A percentile compares a stretch with the other conserved stretches of the same genome.
These are phyloP conservation scores for Clavelina lepadiformis DNA, from an alignment of 23 tunicate genomes.

Conservation along the genomic window DNA sequence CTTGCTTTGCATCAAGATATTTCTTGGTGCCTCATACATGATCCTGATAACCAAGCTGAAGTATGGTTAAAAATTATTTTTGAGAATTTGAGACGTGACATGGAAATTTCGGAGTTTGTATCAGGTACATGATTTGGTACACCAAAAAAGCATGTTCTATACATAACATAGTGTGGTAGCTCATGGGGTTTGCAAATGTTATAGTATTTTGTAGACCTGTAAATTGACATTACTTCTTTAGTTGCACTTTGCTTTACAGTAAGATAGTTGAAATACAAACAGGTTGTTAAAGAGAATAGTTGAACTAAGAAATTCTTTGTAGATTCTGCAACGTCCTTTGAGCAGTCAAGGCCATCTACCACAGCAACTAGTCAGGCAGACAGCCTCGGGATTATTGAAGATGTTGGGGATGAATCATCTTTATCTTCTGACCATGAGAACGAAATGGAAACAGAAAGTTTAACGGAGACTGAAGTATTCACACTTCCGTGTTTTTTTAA, in stretches of 20 bases:
- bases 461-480: slow-evolving; percentile 19
- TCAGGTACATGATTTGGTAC: too few relatives aligned
- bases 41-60: slow-evolving; percentile 69
- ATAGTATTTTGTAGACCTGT: too few relatives aligned
- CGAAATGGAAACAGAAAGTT: background rate
- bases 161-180: too few relatives aligned
- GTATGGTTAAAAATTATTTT: slow-evolving; percentile 43
- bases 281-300: too few relatives aligned
- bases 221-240: too few relatives aligned
- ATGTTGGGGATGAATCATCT: slow-evolving; percentile 12
- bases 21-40: slow-evolving; percentile 59
- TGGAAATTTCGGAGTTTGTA: too few relatives aligned
- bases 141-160: too few relatives aligned
- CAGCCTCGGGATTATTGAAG: slow-evolving; percentile 25
- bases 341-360: slow-evolving; percentile 2
- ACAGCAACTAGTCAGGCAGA: background rate
- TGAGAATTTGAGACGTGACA: slow-evolving; percentile 28
- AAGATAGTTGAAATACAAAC: too few relatives aligned
- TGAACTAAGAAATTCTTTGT: too few relatives aligned
- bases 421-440: slow-evolving; percentile 3
- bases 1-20: slow-evolving; percentile 29
- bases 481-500: background rate
- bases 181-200: too few relatives aligned
- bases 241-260: too few relatives aligned
- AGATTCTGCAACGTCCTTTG: too few relatives aligned